Conservation (phyloP, 2,113 vertebrate species). For the Pollachius pollachius region DNA sequence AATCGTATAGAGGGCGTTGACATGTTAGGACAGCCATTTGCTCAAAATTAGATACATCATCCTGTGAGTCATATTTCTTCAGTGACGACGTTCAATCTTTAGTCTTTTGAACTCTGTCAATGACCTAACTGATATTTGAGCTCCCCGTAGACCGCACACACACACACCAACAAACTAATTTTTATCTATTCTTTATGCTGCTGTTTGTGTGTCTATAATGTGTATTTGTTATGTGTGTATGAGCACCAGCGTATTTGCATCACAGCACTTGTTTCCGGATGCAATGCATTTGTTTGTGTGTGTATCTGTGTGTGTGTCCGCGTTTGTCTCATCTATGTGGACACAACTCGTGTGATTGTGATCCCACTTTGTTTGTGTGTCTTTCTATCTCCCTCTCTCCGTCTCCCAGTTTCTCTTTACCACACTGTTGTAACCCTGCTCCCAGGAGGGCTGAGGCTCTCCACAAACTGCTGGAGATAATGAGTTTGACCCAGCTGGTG, state of each 20-base stretch:
- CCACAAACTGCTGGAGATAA: slow-evolving; percentile 29
- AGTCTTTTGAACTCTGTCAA: no score
- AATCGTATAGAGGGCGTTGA: no score
- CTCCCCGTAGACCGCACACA: no score
- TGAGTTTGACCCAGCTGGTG: slow-evolving; percentile 19
- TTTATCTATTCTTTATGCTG: neutral
- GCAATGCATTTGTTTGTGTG: neutral
- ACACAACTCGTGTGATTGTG: no score
- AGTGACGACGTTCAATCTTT: no score
- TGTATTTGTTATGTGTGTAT: neutral
- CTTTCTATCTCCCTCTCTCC: neutral
- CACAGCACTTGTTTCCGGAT: neutral
- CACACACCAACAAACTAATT: no score
- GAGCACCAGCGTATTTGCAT: no score
- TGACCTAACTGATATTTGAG: no score
- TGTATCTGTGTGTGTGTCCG: neutral
- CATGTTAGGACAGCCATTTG: no score
- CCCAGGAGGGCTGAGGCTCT: slow-evolving; percentile 18
- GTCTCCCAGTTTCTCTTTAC: slow-evolving; percentile 4
- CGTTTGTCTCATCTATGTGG: no score
- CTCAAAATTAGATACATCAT: no score
- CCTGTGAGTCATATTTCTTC: no score
- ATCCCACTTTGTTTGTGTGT: neutral
- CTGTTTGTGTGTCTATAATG: neutral
- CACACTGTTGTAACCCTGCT: slow-evolving; percentile 1